Base-by-base conservation (phyloP, 2,113 vertebrate species). In the Eurystomus gularis region DNA sequence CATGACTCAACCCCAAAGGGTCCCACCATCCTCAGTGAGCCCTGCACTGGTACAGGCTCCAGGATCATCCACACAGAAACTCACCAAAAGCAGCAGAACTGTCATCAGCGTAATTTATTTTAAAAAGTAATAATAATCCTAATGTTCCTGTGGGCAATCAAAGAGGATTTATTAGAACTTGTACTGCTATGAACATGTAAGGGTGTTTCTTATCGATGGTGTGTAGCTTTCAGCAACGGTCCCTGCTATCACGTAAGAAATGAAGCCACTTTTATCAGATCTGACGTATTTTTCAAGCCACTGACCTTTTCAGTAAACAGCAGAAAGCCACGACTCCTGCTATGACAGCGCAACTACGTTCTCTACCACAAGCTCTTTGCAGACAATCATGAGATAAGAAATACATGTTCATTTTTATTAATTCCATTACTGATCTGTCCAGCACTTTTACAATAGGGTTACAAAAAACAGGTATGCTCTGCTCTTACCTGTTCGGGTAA, bases 41-140 rank as follows among this genome's bases (percentile, higher is more conserved):
- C 29, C 17, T n/a, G 39, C 6, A 17, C 37, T 24, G 28, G 4
- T 40, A 33, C 57, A 89, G 52, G 46, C 70, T 51, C 23, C 1
- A 0, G 21, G 39, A 82, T 6, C 39, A 33, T 2, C 35, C 61
- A 76, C 0, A 0, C 17, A 65, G 20, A 58, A 86, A 65, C 2
- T 33, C 21, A 39, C 4, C 6, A 0, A 13, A 73, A 61, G 21
- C 12, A 73, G 18, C 21, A 60, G 37, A 71, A 73, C n/a, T 10
- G 12, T 17, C 42, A 85, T 13, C 26, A 28, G 20, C 4, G 13
- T 42, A 21, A 75, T 83, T 64, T 66, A 21, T 71, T 73, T 18
- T 3, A 17, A 5, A 46, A 39, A 71, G 24, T 17, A 57, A 51
- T 24, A 62, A 28, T 65, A 21, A 14, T 7, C 8, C n/a, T 39